phyloP scores from a whole-genome alignment of 2,797 vertebrate genomes.

The Falco columbarius region DNA sequence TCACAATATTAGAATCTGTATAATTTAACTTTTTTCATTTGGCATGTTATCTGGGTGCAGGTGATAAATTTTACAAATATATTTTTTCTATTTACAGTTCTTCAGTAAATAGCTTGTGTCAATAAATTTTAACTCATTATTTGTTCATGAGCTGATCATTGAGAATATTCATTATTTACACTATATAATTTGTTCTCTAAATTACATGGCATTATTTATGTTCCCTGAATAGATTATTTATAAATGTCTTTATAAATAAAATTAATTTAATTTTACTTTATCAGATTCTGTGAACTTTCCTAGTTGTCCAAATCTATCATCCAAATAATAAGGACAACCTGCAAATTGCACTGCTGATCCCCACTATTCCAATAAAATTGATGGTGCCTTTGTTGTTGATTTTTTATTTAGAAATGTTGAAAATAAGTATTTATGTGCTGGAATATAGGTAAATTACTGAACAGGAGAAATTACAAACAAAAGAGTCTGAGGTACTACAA shows the following conservation, averaged over 20 bases:
- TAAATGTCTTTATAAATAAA: not conserved
- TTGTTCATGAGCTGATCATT: not conserved
- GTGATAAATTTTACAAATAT: not conserved
- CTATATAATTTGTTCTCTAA: not conserved
- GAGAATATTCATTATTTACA: slow-evolving; percentile 12
- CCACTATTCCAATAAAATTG: not conserved
- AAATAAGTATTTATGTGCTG: not conserved
- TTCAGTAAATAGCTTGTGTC: not conserved
- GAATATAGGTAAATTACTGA: not conserved
- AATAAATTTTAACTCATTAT: not conserved
- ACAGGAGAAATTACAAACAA: not conserved
- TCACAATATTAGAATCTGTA: not conserved
- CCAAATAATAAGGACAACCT: not conserved
- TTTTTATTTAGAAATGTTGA: not conserved
- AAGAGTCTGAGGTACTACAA: not conserved
- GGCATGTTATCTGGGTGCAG: not conserved
- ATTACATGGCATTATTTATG: not conserved
- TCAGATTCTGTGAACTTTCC: not conserved
- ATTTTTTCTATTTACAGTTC: not conserved
- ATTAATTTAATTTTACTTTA: not conserved
- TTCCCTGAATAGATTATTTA: not conserved
- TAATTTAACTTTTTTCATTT: not conserved
- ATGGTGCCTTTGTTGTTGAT: not conserved
- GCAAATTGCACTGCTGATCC: not conserved
- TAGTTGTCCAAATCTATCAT: not conserved